Base-by-base conservation (phyloP, 2,797 vertebrate genomes). In the Hemitrygon akajei region DNA sequence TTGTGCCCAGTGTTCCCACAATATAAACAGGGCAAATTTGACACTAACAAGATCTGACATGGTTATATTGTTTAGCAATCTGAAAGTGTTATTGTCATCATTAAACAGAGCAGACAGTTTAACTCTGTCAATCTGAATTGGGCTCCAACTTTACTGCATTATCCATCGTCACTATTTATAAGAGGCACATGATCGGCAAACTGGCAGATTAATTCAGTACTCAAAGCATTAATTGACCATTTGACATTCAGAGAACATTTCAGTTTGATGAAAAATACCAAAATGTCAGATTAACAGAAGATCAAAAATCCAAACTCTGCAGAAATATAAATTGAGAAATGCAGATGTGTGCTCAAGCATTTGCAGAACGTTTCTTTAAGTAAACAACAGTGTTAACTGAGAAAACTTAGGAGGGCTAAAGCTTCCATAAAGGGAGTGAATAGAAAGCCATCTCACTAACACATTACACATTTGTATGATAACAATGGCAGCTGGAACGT, bases 11-110 rank as follows among this genome's bases (percentile, higher is more conserved):
- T 89, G 60, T 69, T 18, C 37, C n/a, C 86, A 37, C 63, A 69
- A 69, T 69, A 69, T 37, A 22, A 37, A 37, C 63, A 37, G 63
- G 34, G n/a, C 60, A 89, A 60, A 37, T 69, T 89, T 89, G 86
- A 89, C 86, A 69, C n/a, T 89, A 69, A 89, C 63, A 69, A 60
- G n/a, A 69, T 37, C 20, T 37, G 60, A 20, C 86, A 37, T 89
- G n/a, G 66, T 89, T 89, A 37, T 69, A 37, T 63, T 89, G 63
- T 89, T 69, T 34, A 89, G 86, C 66, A 89, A 89, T 69, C 86
- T 69, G 63, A 69, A 89, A 89, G 86, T n/a, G 86, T 89, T 89
- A 89, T 89, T 69, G n/a, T 37, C n/a, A 89, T 89, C 86, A 89
- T 89, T 37, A 75, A 71, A 56, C 27, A 76, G 69, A 73, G 40